Evolutionary conservation across 2,888 invertebrate genomes (phyloP), one percentile per base, ranked within the genome.

Genomic region (Pheosia gnoma): DNA sequence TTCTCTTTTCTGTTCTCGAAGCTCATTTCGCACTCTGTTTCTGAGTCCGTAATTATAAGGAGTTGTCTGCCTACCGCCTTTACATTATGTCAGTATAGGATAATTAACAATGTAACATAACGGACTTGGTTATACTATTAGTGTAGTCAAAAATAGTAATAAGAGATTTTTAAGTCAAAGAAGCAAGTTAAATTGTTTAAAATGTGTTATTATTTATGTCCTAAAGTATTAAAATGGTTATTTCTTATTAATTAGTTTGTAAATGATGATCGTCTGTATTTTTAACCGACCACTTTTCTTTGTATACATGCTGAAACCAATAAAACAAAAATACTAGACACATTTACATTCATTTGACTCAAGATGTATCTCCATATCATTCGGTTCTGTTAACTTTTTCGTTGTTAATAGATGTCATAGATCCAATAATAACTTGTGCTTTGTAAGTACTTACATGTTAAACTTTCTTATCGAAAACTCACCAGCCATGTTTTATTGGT

Each of bases 141-240:
- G 92, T 88, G 89, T 93, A 93, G 91, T 92, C 89, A 89, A 91
- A 80, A 87, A 85, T 91, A 91, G 84, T 85, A 80, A 77, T 93
- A 92, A 93, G 92, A 91, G 91, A 91, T 92, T 90, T 25, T 91
- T 93, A 93, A 93, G 93, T 93, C 93, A 93, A 92, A 91, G 90
- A 91, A 93, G 88, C 92, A 90, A 91, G 93, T 93, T 92, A 90
- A 93, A 93, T 93, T 93, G 93, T 93, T 93, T 93, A 92, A 91
- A 91, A 92, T 91, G 93, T 93, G 93, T 93, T 93, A 93, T 93
- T 93, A 93, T 93, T 93, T 93, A 93, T 93, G 92, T 93, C 92
- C 88, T 93, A 93, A 93, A 93, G 93, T 93, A 93, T 93, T 93
- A 93, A 92, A 93, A 91, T 91, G 92, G 93, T 93, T 93, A 93